Evolutionary conservation across 1,140 invertebrate genomes (phyloP), one percentile per base, ranked within the genome.

Genomic region (Aphelinus certus): DNA sequence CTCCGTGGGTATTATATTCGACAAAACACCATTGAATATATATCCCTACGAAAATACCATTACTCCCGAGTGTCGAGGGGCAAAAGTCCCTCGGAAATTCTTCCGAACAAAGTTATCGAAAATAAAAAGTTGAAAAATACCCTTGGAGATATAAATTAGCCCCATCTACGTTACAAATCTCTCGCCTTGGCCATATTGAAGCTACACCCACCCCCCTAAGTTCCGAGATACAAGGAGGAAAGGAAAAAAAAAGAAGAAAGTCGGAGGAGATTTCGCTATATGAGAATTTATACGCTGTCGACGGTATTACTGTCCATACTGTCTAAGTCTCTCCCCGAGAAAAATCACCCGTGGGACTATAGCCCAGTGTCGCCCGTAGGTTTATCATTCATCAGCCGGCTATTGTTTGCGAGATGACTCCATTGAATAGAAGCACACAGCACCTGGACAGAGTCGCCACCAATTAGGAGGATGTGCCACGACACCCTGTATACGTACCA

Each of bases 301-400:
- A 42, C 51, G 3, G 53, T 42, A 71, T 61, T 71, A 63, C 69
- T 46, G n/a, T 62, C 58, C 53, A 57, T 56, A 65, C 9, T 53
- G 64, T 2, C 62, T 51, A 75, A 75, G 64, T 53, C 47, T 61
- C 56, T 63, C 49, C 10, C n/a, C 26, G 46, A 10, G 42, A 26
- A 67, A 61, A 67, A 73, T 67, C n/a, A 56, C 60, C 64, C 55
- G 10, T 57, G 51, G 56, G 47, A 67, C 4, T 64, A 48, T 65
- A 64, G 55, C n/a, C 42, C 26, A 26, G 26, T 26, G 26, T 26
- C 26, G 26, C 26, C 26, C 26, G 1, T 42, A n/a, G 49, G 64
- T 72, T 72, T 72, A 72, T 72, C 70, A 64, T 64, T 72, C 70
- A 51, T 64, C 70, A 72, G 70, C 5, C n/a, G 47, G 26, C 9